Conservation (phyloP, 1,140 invertebrate species). For the Ephestia elutella region DNA sequence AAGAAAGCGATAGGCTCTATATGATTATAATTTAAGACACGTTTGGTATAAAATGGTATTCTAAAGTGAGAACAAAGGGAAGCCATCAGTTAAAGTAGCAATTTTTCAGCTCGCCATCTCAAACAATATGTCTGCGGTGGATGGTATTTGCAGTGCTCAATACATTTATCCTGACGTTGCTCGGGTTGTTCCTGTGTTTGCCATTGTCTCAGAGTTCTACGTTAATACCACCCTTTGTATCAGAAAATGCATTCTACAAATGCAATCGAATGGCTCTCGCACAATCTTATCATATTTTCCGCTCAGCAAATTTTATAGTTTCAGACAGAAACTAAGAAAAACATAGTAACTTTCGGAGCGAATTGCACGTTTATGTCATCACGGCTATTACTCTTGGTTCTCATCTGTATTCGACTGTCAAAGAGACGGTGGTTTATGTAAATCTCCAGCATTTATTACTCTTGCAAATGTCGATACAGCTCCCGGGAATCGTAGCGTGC, state of each 20-base stretch:
- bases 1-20: too few species aligned
- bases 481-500: conserved; percentile 32
- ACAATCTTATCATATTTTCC: conserved; percentile 10
- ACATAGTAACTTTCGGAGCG: conserved; percentile 23
- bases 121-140: conserved; percentile 57
- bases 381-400: conserved; percentile 29
- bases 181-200: conserved; percentile 48
- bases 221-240: conserved; percentile 49
- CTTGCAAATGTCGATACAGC: conserved; percentile 37
- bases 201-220: conserved; percentile 59
- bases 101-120: conserved; percentile 48
- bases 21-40: too few species aligned
- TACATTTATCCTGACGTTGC: conserved; percentile 55
- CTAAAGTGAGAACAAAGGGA: not conserved
- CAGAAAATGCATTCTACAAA: conserved; percentile 40
- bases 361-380: conserved; percentile 38
- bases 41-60: too few species aligned
- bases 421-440: conserved; percentile 49
- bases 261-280: conserved; percentile 23
- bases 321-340: not conserved
- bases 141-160: conserved; percentile 56
- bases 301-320: not conserved
- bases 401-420: conserved; percentile 52
- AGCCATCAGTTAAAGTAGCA: conserved; percentile 17
- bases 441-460: conserved; percentile 52